Percentiles rank a stretch among this genome's conserved stretches.
Evolutionary conservation across 2,888 invertebrate species (phyloP).

Genomic region (Dysmachus trigonus): DNA sequence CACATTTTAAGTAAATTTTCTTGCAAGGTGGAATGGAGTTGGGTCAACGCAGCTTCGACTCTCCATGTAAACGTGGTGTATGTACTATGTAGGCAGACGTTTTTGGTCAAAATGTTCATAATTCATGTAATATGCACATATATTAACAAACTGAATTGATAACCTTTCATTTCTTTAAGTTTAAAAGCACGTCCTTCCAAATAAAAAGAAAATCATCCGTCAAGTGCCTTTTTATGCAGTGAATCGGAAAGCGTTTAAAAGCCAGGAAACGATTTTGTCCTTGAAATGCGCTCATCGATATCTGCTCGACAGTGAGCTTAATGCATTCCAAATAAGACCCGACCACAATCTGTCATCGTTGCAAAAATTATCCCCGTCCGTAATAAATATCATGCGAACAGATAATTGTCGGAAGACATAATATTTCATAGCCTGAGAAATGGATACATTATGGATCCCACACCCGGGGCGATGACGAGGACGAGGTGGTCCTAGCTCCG

Average conservation of each 20-base stretch:
- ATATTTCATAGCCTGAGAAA: constrained; percentile 46
- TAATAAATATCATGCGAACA: constrained; percentile 44
- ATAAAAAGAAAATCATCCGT: background rate
- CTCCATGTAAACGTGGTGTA: too few relatives aligned
- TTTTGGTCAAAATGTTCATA: background rate
- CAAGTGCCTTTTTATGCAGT: background rate
- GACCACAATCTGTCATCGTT: constrained; percentile 37
- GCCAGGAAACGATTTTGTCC: constrained; percentile 28
- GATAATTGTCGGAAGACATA: constrained; percentile 48
- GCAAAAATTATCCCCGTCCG: background rate
- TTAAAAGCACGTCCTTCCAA: background rate
- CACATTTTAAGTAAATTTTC: too few relatives aligned
- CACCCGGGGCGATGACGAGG: background rate
- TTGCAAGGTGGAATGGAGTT: too few relatives aligned
- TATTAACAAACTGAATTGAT: background rate
- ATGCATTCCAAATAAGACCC: constrained; percentile 34
- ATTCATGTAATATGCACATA: background rate
- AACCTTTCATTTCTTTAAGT: background rate
- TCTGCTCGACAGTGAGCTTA: background rate
- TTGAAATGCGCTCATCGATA: constrained; percentile 21
- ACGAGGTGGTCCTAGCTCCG: background rate
- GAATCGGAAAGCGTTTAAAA: background rate
- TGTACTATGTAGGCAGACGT: background rate
- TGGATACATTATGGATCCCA: constrained; percentile 42
- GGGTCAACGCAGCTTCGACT: too few relatives aligned